A percentile compares a stretch with the other conserved stretches of the same genome.
These are phyloP conservation scores for mouse (Mus musculus) DNA, from an alignment of 2,113 vertebrate genomes.

Conservation along the genomic window DNA sequence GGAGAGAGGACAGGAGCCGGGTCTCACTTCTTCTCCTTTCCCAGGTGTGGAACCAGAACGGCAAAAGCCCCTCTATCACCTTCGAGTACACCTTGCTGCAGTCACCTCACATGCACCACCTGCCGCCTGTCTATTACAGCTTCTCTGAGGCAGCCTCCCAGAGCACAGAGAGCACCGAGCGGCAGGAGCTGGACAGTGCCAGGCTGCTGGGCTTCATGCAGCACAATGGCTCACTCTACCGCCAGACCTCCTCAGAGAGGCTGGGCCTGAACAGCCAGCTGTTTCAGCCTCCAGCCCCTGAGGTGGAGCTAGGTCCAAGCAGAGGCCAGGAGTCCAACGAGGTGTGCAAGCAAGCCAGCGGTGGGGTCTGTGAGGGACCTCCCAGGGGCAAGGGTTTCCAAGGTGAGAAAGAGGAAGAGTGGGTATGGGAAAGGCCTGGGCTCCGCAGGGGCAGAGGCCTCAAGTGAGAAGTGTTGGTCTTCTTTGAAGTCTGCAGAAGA, in stretches of 20 bases:
- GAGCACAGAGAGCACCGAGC: slow-evolving; percentile 87
- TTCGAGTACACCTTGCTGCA: slow-evolving; percentile 96
- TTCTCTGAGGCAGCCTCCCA: slow-evolving; percentile 82
- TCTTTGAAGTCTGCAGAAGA: not conserved
- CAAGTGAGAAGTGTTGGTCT: not conserved
- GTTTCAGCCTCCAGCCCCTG: slow-evolving; percentile 78
- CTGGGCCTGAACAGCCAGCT: slow-evolving; percentile 84
- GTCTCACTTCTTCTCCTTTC: not conserved
- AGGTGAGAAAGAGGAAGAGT: slow-evolving; percentile 85
- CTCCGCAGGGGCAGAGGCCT: not conserved
- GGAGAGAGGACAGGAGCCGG: not conserved
- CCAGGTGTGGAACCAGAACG: slow-evolving; percentile 98
- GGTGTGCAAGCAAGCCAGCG: slow-evolving; percentile 91
- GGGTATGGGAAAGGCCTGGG: slow-evolving; percentile 50
- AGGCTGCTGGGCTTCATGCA: slow-evolving; percentile 82
- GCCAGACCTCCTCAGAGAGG: slow-evolving; percentile 83
- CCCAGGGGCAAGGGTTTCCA: slow-evolving; percentile 85
- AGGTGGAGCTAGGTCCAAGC: slow-evolving; percentile 85
- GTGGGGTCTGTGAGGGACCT: slow-evolving; percentile 90
- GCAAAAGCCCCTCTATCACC: slow-evolving; percentile 95
- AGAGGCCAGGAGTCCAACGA: slow-evolving; percentile 94
- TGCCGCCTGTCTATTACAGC: slow-evolving; percentile 90
- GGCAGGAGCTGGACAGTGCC: slow-evolving; percentile 85
- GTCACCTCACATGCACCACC: slow-evolving; percentile 88
- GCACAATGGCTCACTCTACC: slow-evolving; percentile 89